These are phyloP conservation scores for Acipenser transmontanus DNA, from an alignment of 2,797 vertebrate genomes.

Conservation along the genomic window DNA sequence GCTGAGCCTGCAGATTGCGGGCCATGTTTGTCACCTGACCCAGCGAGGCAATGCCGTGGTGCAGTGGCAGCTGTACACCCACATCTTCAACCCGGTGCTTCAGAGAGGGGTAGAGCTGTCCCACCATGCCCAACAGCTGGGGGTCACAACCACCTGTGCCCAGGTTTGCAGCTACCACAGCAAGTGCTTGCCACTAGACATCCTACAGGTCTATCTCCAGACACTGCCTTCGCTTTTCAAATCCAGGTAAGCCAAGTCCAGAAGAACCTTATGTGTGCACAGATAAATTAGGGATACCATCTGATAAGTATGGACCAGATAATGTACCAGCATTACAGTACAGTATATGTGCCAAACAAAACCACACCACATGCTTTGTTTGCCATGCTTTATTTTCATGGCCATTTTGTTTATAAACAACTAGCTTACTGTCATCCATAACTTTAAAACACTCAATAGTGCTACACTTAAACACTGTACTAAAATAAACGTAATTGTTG, in stretches of 20 bases:
- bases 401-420: too few relatives aligned
- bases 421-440: too few relatives aligned
- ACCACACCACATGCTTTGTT: too few relatives aligned
- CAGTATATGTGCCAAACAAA: too few relatives aligned
- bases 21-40: slow-evolving; percentile 82
- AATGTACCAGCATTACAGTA: too few relatives aligned
- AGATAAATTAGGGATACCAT: too few relatives aligned
- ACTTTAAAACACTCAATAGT: too few relatives aligned
- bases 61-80: slow-evolving; percentile 88
- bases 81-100: slow-evolving; percentile 80
- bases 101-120: slow-evolving; percentile 84
- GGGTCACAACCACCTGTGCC: slow-evolving; percentile 53
- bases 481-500: too few relatives aligned
- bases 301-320: too few relatives aligned
- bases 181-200: slow-evolving; percentile 74
- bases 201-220: slow-evolving; percentile 87
- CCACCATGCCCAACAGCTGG: slow-evolving; percentile 74
- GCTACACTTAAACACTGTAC: too few relatives aligned
- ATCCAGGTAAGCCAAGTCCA: slow-evolving; percentile 68
- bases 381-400: too few relatives aligned
- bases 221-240: slow-evolving; percentile 79
- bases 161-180: slow-evolving; percentile 58
- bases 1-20: slow-evolving; percentile 73
- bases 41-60: slow-evolving; percentile 82
- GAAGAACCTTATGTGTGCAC: too few relatives aligned